Base-by-base conservation (phyloP, 1,140 invertebrate species). In the Eriosoma lanigerum region DNA sequence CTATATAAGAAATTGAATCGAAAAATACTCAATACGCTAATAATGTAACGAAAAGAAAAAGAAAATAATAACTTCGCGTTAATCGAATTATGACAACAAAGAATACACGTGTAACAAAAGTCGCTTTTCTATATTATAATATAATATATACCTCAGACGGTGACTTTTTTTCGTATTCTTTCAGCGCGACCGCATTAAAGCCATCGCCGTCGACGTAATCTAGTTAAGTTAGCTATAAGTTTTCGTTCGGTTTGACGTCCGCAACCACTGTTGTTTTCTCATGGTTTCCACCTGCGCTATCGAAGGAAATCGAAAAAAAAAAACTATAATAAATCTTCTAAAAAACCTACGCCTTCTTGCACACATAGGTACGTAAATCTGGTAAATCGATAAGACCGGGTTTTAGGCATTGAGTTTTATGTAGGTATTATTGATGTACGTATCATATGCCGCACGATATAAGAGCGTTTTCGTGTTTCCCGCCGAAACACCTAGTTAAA, bases 31-130 rank as follows among this genome's bases (percentile, higher is more conserved):
- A 46, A 70, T 50, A 24, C 15, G 24, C 46, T 70, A 70, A n/a
- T n/a, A n/a, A 70, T 70, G 68, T 44, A 70, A 70, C 48, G 38
- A 70, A 70, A 70, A 29, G 8, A 4, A 38, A 70, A 70, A 70
- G 29, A 38, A 4, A 38, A 38, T 38, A 38, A 38, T 38, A 38
- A 38, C 8, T 8, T 38, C 32, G 8, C 32, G 68, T 70, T 70
- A 70, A 70, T 70, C 24, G 24, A 70, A 21, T 70, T 70, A 70
- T 50, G 44, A 19, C 21, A 29, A 70, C 68, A 70, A 70, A 70
- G 68, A 46, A 26, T 68, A 68, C 24, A 12, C 46, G n/a, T n/a
- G n/a, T n/a, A n/a, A n/a, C n/a, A n/a, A n/a, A n/a, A n/a, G n/a
- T n/a, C n/a, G n/a, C n/a, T n/a, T n/a, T n/a, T n/a, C n/a, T n/a